Evolutionary conservation across 2,113 vertebrate genomes (phyloP).

Genomic region (Pteropus alecto): DNA sequence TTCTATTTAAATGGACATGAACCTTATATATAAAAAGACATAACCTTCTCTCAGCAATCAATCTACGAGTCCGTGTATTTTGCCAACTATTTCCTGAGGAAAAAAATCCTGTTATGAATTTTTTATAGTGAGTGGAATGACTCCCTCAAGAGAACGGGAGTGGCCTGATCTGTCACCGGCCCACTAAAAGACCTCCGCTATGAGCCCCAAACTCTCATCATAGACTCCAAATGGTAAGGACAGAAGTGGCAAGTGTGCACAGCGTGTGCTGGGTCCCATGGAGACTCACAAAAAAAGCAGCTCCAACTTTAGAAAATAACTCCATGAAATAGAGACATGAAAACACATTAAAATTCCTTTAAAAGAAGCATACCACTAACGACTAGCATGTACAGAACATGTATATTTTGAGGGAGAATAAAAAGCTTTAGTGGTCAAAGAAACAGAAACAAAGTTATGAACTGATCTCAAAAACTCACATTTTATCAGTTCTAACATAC

Average conservation of each 20-base stretch:
- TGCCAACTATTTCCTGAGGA: neutral
- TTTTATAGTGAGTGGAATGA: neutral
- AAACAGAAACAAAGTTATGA: neutral
- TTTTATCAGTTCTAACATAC: neutral
- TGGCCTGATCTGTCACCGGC: neutral
- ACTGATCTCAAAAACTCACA: neutral
- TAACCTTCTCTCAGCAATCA: neutral
- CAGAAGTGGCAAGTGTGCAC: neutral
- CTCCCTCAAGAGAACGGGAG: neutral
- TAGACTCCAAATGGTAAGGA: neutral
- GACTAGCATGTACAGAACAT: neutral
- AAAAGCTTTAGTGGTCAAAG: neutral
- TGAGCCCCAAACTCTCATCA: rapidly evolving
- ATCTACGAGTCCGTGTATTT: neutral
- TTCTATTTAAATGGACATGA: neutral
- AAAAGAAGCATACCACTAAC: neutral
- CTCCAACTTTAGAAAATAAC: neutral
- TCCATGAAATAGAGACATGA: neutral
- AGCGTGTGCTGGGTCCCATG: neutral
- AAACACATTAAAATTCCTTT: neutral
- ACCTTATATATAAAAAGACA: neutral
- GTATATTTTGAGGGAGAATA: neutral
- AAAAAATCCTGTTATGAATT: neutral
- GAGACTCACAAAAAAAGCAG: neutral
- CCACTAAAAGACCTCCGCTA: neutral